Conservation (phyloP, 2,888 invertebrate genomes). For the Prionchulus punctatus region DNA sequence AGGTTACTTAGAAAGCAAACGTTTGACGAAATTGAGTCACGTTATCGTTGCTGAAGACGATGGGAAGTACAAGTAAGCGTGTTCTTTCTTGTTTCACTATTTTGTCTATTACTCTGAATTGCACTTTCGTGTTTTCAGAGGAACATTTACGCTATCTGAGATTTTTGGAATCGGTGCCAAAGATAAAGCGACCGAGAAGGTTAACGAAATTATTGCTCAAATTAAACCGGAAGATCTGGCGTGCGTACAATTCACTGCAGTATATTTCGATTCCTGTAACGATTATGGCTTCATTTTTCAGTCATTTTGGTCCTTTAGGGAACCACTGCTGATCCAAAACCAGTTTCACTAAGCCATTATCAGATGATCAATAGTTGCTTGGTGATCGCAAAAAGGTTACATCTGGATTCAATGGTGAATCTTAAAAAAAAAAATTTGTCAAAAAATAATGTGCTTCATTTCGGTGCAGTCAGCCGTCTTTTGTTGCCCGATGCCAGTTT, state of each 20-base stretch:
- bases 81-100: not conserved
- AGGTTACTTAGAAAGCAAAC: constrained; percentile 22
- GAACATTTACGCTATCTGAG: not conserved
- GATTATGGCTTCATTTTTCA: not conserved
- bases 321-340: not conserved
- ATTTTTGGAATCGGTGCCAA: not conserved
- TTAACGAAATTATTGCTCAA: not conserved
- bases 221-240: not conserved
- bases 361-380: constrained; percentile 26
- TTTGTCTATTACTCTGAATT: not conserved
- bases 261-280: not conserved
- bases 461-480: constrained; percentile 13
- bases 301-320: not conserved
- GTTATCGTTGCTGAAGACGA: constrained; percentile 34
- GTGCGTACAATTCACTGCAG: not conserved
- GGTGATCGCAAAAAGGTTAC: constrained; percentile 18
- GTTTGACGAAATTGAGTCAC: constrained; percentile 33
- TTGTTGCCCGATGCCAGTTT: constrained; percentile 27
- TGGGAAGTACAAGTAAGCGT: constrained; percentile 25
- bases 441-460: not conserved
- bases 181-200: not conserved
- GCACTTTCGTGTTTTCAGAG: not conserved
- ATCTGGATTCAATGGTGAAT: constrained; percentile 18
- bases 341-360: constrained; percentile 24
- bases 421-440: not conserved